A percentile compares a stretch with the other conserved stretches of the same genome.
phyloP scores from a whole-genome alignment of 1,140 invertebrate species.

The Bombus sibiricus region DNA sequence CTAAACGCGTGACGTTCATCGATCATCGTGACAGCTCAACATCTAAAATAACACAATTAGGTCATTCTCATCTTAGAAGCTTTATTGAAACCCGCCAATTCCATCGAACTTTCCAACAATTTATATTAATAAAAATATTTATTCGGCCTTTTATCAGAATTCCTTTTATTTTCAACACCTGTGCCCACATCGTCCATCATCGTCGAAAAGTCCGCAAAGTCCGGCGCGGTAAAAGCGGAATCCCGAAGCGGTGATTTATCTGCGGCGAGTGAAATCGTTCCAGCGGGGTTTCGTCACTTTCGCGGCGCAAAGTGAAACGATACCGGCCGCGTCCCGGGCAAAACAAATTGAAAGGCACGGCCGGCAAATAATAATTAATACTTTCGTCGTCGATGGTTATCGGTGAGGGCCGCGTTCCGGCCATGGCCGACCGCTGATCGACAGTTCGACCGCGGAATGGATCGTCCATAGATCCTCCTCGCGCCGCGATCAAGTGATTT shows the following conservation, averaged over 20 bases:
- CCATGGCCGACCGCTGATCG: conserved; percentile 51
- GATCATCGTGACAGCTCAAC: too few species aligned
- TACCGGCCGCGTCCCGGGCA: conserved; percentile 28
- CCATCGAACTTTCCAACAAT: too few species aligned
- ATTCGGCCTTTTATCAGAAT: background rate
- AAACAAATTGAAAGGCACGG: conserved; percentile 62
- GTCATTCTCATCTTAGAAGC: too few species aligned
- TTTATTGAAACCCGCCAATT: too few species aligned
- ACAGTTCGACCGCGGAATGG: conserved; percentile 44
- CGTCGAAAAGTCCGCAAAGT: background rate
- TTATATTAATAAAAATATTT: too few species aligned
- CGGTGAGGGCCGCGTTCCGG: conserved; percentile 27
- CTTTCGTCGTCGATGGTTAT: conserved; percentile 70
- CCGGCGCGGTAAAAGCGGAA: conserved; percentile 57
- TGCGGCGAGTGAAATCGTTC: conserved; percentile 60
- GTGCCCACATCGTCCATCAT: conserved; percentile 29
- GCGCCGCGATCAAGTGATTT: conserved; percentile 60
- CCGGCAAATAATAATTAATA: conserved; percentile 70
- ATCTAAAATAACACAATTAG: too few species aligned
- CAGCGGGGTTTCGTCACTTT: conserved; percentile 65
- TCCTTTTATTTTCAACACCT: conserved; percentile 36
- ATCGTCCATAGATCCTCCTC: conserved; percentile 56
- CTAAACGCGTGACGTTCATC: too few species aligned
- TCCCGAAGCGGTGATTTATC: conserved; percentile 63
- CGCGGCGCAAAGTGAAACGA: conserved; percentile 52